Percentiles rank a stretch among this genome's conserved stretches.
These are phyloP conservation scores for Lamprologus sp. DNA, from an alignment of 2,113 vertebrate genomes.

Conservation along the genomic window DNA sequence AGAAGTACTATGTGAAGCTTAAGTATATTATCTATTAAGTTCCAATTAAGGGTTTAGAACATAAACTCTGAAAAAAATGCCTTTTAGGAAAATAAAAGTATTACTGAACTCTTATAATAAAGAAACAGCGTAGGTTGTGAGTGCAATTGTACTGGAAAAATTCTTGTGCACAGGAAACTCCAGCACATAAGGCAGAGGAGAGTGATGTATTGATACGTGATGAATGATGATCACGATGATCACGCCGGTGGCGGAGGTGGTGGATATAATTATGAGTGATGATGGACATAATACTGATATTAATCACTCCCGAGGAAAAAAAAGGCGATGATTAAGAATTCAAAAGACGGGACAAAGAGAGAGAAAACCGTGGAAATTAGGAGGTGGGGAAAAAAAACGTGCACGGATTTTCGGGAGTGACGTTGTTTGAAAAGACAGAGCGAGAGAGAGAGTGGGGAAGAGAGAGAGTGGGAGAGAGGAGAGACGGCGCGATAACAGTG, in stretches of 20 bases:
- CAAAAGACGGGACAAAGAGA: background rate
- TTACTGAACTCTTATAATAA: background rate
- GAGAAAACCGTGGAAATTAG: background rate
- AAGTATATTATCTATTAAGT: background rate
- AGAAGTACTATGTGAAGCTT: background rate
- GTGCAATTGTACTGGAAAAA: background rate
- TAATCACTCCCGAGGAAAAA: conserved; percentile 29
- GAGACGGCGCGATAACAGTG: conserved; percentile 39
- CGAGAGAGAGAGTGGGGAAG: background rate
- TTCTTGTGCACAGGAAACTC: background rate
- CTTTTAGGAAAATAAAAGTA: background rate
- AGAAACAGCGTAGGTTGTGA: background rate
- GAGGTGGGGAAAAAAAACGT: background rate
- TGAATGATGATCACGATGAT: conserved; percentile 4
- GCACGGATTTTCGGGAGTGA: conserved; percentile 36
- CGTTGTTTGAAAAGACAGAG: conserved; percentile 2
- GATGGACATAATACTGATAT: conserved; percentile 4
- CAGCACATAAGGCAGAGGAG: background rate
- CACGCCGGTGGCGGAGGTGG: background rate
- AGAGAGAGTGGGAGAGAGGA: background rate
- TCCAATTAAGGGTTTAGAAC: background rate
- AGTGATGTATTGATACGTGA: background rate
- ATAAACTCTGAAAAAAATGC: background rate
- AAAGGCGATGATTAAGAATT: background rate
- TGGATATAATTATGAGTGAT: conserved; percentile 23